Evolutionary conservation across 1,140 invertebrate species (phyloP).

Genomic region (Gonatopus flavifemur): DNA sequence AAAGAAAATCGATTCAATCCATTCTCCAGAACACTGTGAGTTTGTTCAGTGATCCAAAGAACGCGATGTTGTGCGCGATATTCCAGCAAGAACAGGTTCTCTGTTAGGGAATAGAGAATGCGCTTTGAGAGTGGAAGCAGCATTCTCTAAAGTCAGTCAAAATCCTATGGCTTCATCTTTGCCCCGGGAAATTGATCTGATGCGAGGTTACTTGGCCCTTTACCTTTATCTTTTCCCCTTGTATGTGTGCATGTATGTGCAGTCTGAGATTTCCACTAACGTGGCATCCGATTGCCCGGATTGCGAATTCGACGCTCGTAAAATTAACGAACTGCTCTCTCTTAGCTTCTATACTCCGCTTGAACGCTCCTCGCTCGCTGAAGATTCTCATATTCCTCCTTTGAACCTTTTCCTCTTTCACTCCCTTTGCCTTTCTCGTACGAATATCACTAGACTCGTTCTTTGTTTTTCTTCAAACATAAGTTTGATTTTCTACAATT

Average conservation of each 20-base stretch:
- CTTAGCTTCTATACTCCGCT: conserved; percentile 5
- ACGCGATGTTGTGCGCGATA: too few relatives aligned
- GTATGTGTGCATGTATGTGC: conserved; percentile 16
- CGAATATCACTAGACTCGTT: neutral
- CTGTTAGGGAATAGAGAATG: too few relatives aligned
- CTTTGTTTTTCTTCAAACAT: too few relatives aligned
- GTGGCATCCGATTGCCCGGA: conserved; percentile 43
- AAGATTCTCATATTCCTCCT: conserved; percentile 36
- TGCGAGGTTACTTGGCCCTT: conserved; percentile 39
- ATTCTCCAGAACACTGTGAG: too few relatives aligned
- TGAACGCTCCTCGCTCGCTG: conserved; percentile 7
- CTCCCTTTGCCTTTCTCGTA: neutral
- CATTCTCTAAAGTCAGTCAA: conserved; percentile 11
- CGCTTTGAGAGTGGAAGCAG: too few relatives aligned
- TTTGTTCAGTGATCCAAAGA: too few relatives aligned
- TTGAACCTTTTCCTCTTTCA: conserved; percentile 26
- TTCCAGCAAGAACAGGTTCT: too few relatives aligned
- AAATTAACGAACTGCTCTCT: conserved; percentile 46
- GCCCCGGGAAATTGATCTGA: conserved; percentile 38
- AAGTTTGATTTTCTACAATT: too few relatives aligned
- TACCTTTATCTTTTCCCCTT: conserved; percentile 19
- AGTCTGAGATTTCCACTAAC: too few relatives aligned
- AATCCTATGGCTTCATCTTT: conserved; percentile 16
- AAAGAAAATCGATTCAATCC: too few relatives aligned
- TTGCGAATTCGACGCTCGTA: conserved; percentile 44